These are phyloP conservation scores for Stomatorhinus ivindoensis DNA, from an alignment of 2,113 vertebrate genomes.

Conservation along the genomic window DNA sequence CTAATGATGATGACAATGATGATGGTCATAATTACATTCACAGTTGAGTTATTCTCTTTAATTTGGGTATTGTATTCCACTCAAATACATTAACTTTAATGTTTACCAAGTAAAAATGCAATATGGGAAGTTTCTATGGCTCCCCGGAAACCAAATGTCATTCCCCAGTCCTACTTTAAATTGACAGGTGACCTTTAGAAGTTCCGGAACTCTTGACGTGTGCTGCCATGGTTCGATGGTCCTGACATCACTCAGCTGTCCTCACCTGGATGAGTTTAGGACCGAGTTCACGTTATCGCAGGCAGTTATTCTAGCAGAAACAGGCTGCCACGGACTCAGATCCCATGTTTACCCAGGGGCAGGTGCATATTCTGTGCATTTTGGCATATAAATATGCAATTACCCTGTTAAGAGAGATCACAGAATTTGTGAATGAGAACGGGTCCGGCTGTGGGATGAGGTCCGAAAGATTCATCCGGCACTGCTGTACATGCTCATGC, in stretches of 20 bases:
- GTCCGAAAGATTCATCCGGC: neutral
- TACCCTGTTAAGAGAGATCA: neutral
- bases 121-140: neutral
- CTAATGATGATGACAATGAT: neutral
- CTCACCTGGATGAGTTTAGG: neutral
- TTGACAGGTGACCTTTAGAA: neutral
- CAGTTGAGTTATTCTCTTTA: neutral
- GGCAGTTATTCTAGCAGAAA: neutral
- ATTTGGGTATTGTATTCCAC: neutral
- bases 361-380: neutral
- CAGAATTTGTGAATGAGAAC: neutral
- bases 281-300: neutral
- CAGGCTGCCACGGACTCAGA: neutral
- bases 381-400: neutral
- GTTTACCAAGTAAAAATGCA: neutral
- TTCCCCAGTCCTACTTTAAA: neutral
- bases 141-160: neutral
- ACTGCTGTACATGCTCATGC: neutral
- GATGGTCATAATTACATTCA: neutral
- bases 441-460: neutral
- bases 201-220: neutral
- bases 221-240: neutral
- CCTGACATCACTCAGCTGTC: neutral
- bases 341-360: neutral
- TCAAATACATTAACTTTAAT: constrained; percentile 2